A percentile compares a stretch with the other conserved stretches of the same genome.
Evolutionary conservation across 2,113 vertebrate species (phyloP).

Genomic region (Myrmecophaga tridactyla): DNA sequence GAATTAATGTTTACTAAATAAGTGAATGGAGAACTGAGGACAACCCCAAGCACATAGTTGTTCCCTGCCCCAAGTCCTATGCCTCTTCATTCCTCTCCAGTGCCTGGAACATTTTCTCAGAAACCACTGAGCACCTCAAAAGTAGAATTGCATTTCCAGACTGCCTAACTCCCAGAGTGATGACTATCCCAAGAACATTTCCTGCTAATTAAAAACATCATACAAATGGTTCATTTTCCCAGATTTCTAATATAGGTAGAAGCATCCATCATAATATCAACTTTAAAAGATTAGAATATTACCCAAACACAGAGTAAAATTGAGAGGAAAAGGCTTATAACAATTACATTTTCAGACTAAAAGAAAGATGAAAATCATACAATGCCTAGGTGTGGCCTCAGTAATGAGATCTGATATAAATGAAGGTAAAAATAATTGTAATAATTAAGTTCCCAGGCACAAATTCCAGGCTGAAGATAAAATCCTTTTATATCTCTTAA

Average conservation of each 20-base stretch:
- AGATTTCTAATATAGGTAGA: slow-evolving; percentile 11
- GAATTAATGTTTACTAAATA: background rate
- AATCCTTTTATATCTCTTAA: slow-evolving; percentile 31
- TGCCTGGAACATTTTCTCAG: background rate
- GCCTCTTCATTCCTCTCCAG: background rate
- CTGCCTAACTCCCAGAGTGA: background rate
- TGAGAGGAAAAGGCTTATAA: background rate
- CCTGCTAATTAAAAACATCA: background rate
- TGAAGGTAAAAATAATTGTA: background rate
- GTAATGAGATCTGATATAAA: slow-evolving; percentile 35
- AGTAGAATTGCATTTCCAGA: background rate
- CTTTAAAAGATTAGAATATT: background rate
- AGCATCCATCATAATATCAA: background rate
- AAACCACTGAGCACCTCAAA: background rate
- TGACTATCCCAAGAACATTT: background rate
- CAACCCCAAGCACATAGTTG: background rate
- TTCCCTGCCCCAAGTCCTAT: background rate
- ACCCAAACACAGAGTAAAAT: background rate
- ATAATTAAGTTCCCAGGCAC: background rate
- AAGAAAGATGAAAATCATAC: slow-evolving; percentile 20
- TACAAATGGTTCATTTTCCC: background rate
- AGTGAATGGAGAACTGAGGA: background rate
- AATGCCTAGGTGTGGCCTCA: background rate
- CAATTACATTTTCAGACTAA: background rate
- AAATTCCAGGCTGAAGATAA: slow-evolving; percentile 1